phyloP scores from a whole-genome alignment of 2,113 vertebrate genomes.

The Chaenogobius annularis region DNA sequence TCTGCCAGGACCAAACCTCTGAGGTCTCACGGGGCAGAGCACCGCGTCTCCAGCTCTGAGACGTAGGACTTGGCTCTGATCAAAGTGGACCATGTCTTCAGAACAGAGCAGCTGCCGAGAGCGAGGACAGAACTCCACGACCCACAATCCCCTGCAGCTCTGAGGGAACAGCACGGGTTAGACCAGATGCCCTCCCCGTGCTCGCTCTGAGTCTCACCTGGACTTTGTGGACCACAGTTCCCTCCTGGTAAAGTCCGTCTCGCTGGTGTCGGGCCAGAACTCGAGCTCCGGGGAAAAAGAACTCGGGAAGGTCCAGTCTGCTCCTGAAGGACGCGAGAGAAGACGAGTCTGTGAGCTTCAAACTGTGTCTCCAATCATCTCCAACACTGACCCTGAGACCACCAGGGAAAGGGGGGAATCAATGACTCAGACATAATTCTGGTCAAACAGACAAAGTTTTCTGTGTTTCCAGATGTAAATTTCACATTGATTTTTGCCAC shows the following conservation, averaged over 20 bases:
- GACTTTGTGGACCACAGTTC: background rate
- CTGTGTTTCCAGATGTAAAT: too few relatives aligned
- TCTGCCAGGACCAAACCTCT: background rate
- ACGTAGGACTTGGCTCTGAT: background rate
- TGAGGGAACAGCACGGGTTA: background rate
- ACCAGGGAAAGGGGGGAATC: too few relatives aligned
- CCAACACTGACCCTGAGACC: too few relatives aligned
- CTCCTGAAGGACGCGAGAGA: background rate
- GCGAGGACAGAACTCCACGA: background rate
- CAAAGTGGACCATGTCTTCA: background rate
- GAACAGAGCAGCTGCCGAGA: background rate
- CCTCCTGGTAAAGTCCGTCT: background rate
- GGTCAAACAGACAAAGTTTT: too few relatives aligned
- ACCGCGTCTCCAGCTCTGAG: background rate
- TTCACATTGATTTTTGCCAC: too few relatives aligned
- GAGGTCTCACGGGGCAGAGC: background rate
- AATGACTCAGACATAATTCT: too few relatives aligned
- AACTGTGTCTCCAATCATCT: too few relatives aligned
- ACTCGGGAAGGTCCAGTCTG: too few relatives aligned
- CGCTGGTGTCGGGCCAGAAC: background rate
- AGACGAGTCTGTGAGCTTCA: background rate
- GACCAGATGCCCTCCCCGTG: too few relatives aligned
- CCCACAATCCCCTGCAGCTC: slow-evolving; percentile 10
- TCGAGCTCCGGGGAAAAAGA: background rate
- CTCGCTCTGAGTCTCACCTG: background rate